Conservation (phyloP, 1,140 invertebrate genomes). For the Apocrypta bakeri region DNA sequence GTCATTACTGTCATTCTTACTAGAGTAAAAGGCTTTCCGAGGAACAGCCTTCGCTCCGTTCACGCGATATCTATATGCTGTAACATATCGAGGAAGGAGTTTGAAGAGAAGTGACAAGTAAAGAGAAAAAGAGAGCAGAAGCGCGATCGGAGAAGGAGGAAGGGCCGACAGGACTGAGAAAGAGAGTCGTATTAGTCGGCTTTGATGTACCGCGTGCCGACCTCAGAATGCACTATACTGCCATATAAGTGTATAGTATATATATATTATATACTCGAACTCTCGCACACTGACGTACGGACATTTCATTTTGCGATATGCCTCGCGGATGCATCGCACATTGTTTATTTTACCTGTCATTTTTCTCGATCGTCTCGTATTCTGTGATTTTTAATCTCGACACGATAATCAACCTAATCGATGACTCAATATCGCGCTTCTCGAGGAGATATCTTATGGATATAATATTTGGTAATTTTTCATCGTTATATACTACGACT, state of each 20-base stretch:
- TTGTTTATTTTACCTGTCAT: not conserved
- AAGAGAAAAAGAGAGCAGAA: slow-evolving; percentile 42
- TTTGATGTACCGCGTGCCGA: slow-evolving; percentile 69
- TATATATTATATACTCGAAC: not conserved
- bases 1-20: no score
- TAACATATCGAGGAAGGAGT: slow-evolving; percentile 22
- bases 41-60: no score
- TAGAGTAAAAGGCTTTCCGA: no score
- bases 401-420: not conserved
- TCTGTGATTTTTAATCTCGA: not conserved
- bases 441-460: no score
- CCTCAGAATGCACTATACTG: not conserved
- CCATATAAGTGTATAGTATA: not conserved
- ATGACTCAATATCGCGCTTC: no score
- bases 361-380: not conserved
- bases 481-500: no score
- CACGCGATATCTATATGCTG: no score
- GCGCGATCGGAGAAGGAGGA: not conserved
- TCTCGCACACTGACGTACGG: not conserved
- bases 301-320: not conserved
- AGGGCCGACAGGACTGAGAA: slow-evolving; percentile 45
- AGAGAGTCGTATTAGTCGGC: slow-evolving; percentile 61
- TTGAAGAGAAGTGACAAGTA: slow-evolving; percentile 37
- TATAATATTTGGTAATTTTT: no score
- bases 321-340: no score